These are phyloP conservation scores for Thryonomys swinderianus DNA, from an alignment of 2,113 vertebrate genomes.

Conservation along the genomic window DNA sequence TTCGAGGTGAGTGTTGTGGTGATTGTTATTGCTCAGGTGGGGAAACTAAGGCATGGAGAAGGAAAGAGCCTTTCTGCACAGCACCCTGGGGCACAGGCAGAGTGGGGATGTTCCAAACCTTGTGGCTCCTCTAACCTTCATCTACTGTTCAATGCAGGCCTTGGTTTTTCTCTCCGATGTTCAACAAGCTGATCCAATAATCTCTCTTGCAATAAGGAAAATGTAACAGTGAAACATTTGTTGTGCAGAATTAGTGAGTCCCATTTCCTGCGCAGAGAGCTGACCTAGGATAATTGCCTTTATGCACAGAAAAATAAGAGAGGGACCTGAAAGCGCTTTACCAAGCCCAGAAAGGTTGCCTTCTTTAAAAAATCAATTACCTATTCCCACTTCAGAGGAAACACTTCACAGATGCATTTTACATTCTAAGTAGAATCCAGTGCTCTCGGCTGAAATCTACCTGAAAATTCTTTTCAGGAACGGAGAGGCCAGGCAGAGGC, in stretches of 20 bases:
- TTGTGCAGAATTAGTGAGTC: slow-evolving; percentile 64
- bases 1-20: not conserved
- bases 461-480: slow-evolving; percentile 59
- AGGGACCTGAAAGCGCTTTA: slow-evolving; percentile 43
- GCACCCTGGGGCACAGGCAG: not conserved
- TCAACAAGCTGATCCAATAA: slow-evolving; percentile 57
- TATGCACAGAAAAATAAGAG: slow-evolving; percentile 70
- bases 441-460: slow-evolving; percentile 37
- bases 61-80: not conserved
- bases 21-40: not conserved
- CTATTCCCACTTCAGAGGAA: slow-evolving; percentile 74
- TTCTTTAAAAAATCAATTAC: slow-evolving; percentile 81
- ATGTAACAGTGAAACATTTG: slow-evolving; percentile 58
- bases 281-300: slow-evolving; percentile 75
- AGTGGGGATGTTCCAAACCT: not conserved
- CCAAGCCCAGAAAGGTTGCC: slow-evolving; percentile 61
- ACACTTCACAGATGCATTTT: slow-evolving; percentile 64
- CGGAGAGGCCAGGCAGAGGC: slow-evolving; percentile 1
- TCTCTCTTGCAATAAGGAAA: slow-evolving; percentile 51
- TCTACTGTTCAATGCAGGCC: not conserved
- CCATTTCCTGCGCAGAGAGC: slow-evolving; percentile 18
- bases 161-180: slow-evolving; percentile 37
- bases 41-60: not conserved
- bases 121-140: not conserved
- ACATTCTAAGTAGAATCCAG: slow-evolving; percentile 67